Evolutionary conservation across 2,113 vertebrate genomes (phyloP).

Genomic region (Boleophthalmus pectinirostris): DNA sequence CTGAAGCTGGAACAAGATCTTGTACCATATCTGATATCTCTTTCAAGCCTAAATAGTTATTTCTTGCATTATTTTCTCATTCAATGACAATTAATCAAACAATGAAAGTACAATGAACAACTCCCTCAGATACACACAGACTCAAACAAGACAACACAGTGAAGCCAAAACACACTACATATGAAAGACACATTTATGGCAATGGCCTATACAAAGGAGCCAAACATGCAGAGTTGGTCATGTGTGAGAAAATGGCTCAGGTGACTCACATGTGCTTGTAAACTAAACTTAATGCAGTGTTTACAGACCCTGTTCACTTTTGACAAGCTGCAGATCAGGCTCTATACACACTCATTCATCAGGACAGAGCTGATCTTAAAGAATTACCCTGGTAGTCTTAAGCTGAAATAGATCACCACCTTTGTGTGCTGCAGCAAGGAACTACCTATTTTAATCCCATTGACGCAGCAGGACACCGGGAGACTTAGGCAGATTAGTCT

Average conservation of each 20-base stretch:
- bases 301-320: not conserved
- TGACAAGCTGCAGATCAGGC: too few species aligned
- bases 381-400: conserved; percentile 48
- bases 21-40: too few species aligned
- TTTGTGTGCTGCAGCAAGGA: conserved; percentile 17
- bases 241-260: not conserved
- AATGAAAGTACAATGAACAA: too few species aligned
- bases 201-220: not conserved
- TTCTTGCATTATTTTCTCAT: too few species aligned
- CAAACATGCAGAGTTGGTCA: not conserved
- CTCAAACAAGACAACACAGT: too few species aligned
- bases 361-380: conserved; percentile 28
- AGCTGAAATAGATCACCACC: conserved; percentile 38
- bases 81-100: too few species aligned
- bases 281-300: not conserved
- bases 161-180: too few species aligned
- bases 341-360: not conserved
- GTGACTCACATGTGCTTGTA: not conserved
- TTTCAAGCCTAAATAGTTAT: too few species aligned
- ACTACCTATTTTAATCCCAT: conserved; percentile 52
- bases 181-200: too few species aligned
- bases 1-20: too few species aligned
- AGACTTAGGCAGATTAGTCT: conserved; percentile 45
- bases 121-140: too few species aligned
- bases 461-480: conserved; percentile 56